These are phyloP conservation scores for Nudaria mundana DNA, from an alignment of 2,888 invertebrate genomes.

Conservation along the genomic window DNA sequence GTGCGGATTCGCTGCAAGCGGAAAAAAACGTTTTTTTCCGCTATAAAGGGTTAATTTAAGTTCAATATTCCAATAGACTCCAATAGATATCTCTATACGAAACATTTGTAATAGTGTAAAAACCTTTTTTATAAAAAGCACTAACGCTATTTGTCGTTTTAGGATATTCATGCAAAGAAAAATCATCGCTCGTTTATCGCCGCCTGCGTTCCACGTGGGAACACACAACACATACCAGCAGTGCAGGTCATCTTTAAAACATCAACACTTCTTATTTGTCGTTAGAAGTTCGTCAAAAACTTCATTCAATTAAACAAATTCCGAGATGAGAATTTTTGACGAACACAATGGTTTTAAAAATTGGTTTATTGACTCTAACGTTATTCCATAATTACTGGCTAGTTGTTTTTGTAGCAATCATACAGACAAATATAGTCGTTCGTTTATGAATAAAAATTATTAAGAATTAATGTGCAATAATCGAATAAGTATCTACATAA, in stretches of 20 bases:
- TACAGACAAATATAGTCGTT: conserved; percentile 27
- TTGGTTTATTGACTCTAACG: conserved; percentile 15
- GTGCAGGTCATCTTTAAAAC: conserved; percentile 35
- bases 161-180: conserved; percentile 64
- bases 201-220: conserved; percentile 62
- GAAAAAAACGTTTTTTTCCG: too few relatives aligned
- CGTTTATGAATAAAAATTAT: conserved; percentile 37
- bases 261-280: conserved; percentile 37
- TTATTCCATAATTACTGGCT: conserved; percentile 27
- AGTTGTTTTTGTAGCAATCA: conserved; percentile 28
- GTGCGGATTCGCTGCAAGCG: too few relatives aligned
- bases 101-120: too few relatives aligned
- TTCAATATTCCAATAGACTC: too few relatives aligned
- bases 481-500: conserved; percentile 51
- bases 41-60: too few relatives aligned
- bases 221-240: conserved; percentile 40
- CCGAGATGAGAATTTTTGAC: conserved; percentile 18
- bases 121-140: too few relatives aligned
- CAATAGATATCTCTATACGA: too few relatives aligned
- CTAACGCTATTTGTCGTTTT: conserved; percentile 16
- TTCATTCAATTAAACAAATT: conserved; percentile 42
- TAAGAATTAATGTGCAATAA: conserved; percentile 46
- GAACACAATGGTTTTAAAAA: conserved; percentile 16
- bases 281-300: conserved; percentile 42
- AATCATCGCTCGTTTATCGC: conserved; percentile 52